Evolutionary conservation across 2,113 vertebrate species (phyloP).

Genomic region (Cercocebus atys): DNA sequence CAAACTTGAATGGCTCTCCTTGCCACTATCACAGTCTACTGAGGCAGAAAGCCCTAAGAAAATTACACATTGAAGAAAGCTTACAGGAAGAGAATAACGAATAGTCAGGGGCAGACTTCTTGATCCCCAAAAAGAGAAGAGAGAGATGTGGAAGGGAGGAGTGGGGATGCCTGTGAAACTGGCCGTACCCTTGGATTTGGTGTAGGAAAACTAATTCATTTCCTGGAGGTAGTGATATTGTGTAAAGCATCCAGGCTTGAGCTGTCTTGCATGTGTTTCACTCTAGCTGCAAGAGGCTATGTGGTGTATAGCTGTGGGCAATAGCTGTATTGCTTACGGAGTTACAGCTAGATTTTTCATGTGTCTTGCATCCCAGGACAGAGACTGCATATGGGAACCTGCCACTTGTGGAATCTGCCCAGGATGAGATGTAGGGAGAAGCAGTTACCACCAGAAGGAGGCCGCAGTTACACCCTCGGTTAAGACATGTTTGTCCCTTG

Average conservation of each 20-base stretch:
- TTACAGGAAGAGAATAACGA: not conserved
- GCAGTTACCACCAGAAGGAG: not conserved
- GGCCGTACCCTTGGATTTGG: not conserved
- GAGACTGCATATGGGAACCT: not conserved
- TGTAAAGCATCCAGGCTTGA: not conserved
- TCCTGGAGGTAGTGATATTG: not conserved
- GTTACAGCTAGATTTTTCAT: not conserved
- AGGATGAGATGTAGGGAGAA: not conserved
- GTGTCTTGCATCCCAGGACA: not conserved
- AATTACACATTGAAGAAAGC: not conserved
- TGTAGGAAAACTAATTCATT: not conserved
- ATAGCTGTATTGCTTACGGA: not conserved
- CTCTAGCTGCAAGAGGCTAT: not conserved
- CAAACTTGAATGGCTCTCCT: not conserved
- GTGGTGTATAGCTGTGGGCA: too few species aligned
- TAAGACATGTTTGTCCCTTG: not conserved
- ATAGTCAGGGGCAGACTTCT: not conserved
- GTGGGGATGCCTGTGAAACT: not conserved
- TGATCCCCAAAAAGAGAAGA: not conserved
- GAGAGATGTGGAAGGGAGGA: not conserved
- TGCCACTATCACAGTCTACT: fast-evolving
- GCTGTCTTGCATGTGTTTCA: not conserved
- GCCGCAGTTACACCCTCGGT: not conserved
- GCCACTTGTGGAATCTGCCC: not conserved
- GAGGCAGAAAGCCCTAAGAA: not conserved